Conservation (phyloP, 1,140 invertebrate genomes). For the Scaptomyza graminum region DNA sequence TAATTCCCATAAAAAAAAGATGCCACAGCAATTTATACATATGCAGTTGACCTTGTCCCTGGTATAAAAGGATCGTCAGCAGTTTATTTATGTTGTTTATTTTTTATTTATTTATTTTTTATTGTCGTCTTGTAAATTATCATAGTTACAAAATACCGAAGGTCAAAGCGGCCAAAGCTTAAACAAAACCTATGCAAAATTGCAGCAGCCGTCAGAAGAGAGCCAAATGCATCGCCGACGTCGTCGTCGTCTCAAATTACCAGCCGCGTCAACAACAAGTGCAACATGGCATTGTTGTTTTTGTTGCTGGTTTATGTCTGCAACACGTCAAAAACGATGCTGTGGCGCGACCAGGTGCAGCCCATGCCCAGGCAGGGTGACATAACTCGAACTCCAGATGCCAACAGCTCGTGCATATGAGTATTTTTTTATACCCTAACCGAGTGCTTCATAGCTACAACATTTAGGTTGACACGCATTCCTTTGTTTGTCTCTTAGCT, state of each 20-base stretch:
- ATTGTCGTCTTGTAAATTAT: slow-evolving; percentile 43
- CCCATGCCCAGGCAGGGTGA: slow-evolving; percentile 37
- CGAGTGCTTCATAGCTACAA: neutral
- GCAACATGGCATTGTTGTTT: slow-evolving; percentile 32
- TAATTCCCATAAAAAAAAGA: slow-evolving; percentile 60
- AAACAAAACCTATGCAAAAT: slow-evolving; percentile 33
- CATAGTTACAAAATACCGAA: slow-evolving; percentile 65
- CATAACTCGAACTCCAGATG: slow-evolving; percentile 41
- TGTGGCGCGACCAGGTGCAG: slow-evolving; percentile 39
- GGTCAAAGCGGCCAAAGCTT: slow-evolving; percentile 39
- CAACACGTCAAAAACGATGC: slow-evolving; percentile 35
- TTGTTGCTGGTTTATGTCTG: slow-evolving; percentile 24
- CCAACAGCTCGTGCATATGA: slow-evolving; percentile 21
- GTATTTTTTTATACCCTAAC: slow-evolving; percentile 25
- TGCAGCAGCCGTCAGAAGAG: slow-evolving; percentile 12
- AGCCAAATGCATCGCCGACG: neutral
- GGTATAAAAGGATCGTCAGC: slow-evolving; percentile 36
- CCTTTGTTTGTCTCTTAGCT: neutral
- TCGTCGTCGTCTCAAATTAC: slow-evolving; percentile 40
- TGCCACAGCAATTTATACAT: slow-evolving; percentile 21
- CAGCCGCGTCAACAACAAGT: slow-evolving; percentile 46
- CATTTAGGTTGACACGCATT: neutral
- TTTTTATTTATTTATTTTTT: slow-evolving; percentile 17
- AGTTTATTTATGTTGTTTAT: neutral
- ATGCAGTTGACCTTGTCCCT: slow-evolving; percentile 73